A percentile compares a stretch with the other conserved stretches of the same genome.
phyloP scores from a whole-genome alignment of 2,797 vertebrate species.

The Acanthurus leucopareius region DNA sequence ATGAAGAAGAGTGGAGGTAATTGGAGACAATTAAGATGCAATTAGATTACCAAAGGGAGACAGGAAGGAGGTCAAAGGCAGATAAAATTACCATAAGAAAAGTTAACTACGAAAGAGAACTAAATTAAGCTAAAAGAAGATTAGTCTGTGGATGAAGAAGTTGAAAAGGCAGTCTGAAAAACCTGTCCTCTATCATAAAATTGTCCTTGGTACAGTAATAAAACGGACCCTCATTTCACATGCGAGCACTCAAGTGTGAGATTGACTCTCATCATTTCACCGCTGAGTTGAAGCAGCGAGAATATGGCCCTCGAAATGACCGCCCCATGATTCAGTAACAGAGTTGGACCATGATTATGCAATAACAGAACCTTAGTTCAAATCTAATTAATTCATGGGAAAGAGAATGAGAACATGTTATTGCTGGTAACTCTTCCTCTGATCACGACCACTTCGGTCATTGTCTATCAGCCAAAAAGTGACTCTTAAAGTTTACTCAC shows the following conservation, averaged over 20 bases:
- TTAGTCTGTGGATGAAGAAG: not conserved
- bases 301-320: slow-evolving; percentile 24
- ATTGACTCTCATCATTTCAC: slow-evolving; percentile 58
- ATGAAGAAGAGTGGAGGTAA: not conserved
- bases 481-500: slow-evolving; percentile 86
- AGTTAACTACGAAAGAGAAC: slow-evolving; percentile 5
- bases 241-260: slow-evolving; percentile 50
- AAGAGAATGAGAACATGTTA: slow-evolving; percentile 20
- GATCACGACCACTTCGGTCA: not conserved
- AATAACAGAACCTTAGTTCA: slow-evolving; percentile 6
- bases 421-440: not conserved
- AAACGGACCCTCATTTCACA: slow-evolving; percentile 42
- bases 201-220: slow-evolving; percentile 45
- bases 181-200: slow-evolving; percentile 23
- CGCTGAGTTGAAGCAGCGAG: slow-evolving; percentile 29
- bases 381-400: slow-evolving; percentile 30
- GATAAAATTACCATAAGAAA: slow-evolving; percentile 4
- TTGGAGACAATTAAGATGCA: not conserved
- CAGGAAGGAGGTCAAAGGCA: slow-evolving; percentile 19
- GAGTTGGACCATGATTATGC: slow-evolving; percentile 27
- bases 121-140: slow-evolving; percentile 4
- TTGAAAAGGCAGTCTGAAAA: slow-evolving; percentile 12
- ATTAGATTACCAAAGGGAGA: not conserved
- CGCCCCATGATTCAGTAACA: slow-evolving; percentile 28
- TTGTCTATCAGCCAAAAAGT: not conserved